Base-by-base conservation (phyloP, 1,140 invertebrate genomes). In the Diplogasteroides magnus region DNA sequence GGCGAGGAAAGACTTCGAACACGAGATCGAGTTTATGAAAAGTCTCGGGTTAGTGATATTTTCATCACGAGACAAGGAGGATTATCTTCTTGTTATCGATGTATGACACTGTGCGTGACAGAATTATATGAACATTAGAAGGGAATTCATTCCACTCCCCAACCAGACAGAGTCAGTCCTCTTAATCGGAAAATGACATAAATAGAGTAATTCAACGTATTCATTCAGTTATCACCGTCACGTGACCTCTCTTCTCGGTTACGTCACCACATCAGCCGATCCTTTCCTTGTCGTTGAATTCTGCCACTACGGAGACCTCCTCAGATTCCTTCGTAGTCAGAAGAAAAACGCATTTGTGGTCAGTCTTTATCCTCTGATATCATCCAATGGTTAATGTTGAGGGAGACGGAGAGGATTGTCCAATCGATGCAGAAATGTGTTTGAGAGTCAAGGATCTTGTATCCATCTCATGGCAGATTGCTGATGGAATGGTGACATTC, bases 1-100 rank as follows among this genome's bases (percentile, higher is more conserved):
- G 14, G 61, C 66, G 25, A 31, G 59, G 23, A 19, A 55, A n/a
- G 70, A 72, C 29, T 72, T 72, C 48, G 62, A 67, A 29, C 64
- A 72, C 29, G 70, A 72, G 56, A 72, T 72, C n/a, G 65, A 72
- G 14, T 72, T 72, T 23, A 72, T 72, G 70, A 72, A 72, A 23
- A 13, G 31, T 13, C 27, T 72, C 3, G 70, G 70, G 14, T 68
- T 11, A 48, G 37, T 11, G 37, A 48, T 11, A n/a, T n/a, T n/a
- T n/a, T n/a, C n/a, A n/a, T n/a, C n/a, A n/a, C n/a, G n/a, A n/a
- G n/a, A n/a, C n/a, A n/a, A n/a, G n/a, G n/a, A n/a, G n/a, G n/a
- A 71, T 29, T 64, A 71, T 63, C 29, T 56, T 0, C 69, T 66
- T 63, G 37, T 66, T 3, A 71, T 71, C 27, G 56, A 23, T 31